Conservation (phyloP, 1,140 invertebrate genomes). For the Scaptomyza pallida region DNA sequence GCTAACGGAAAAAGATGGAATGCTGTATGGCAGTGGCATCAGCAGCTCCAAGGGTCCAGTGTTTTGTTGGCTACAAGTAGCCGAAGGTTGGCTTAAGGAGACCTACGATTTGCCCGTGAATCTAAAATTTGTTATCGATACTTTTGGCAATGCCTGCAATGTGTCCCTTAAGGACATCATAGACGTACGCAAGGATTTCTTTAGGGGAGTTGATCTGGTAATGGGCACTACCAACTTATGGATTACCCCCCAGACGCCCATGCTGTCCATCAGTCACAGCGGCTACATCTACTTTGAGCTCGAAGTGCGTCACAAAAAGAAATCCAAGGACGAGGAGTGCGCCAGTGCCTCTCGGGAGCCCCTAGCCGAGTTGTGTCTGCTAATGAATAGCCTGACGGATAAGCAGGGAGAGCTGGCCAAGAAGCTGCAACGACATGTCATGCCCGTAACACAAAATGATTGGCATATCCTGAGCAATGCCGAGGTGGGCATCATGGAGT, state of each 20-base stretch:
- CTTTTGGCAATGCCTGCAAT: not conserved
- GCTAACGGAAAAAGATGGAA: conserved; percentile 3
- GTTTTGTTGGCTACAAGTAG: conserved; percentile 37
- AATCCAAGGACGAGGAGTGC: not conserved
- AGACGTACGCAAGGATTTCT: conserved; percentile 6
- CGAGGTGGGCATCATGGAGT: conserved; percentile 28
- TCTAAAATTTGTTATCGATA: conserved; percentile 36
- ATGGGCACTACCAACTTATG: conserved; percentile 33
- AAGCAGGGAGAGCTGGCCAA: not conserved
- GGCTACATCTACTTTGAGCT: conserved; percentile 43
- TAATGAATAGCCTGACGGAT: conserved; percentile 27
- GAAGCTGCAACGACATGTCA: conserved; percentile 18
- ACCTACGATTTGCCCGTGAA: conserved; percentile 41
- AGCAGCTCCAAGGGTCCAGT: conserved; percentile 35
- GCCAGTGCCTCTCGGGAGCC: conserved; percentile 1
- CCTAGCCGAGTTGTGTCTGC: conserved; percentile 28
- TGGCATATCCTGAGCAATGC: conserved; percentile 31
- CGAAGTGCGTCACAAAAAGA: not conserved
- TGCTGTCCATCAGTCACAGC: conserved; percentile 31
- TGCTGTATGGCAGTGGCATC: conserved; percentile 33
- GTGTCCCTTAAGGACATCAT: not conserved
- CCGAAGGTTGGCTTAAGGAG: conserved; percentile 16
- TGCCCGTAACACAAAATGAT: conserved; percentile 37
- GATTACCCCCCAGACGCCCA: conserved; percentile 21
- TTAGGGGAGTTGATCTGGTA: conserved; percentile 36